phyloP scores from a whole-genome alignment of 2,888 invertebrate genomes.

The Diarsia rubi region DNA sequence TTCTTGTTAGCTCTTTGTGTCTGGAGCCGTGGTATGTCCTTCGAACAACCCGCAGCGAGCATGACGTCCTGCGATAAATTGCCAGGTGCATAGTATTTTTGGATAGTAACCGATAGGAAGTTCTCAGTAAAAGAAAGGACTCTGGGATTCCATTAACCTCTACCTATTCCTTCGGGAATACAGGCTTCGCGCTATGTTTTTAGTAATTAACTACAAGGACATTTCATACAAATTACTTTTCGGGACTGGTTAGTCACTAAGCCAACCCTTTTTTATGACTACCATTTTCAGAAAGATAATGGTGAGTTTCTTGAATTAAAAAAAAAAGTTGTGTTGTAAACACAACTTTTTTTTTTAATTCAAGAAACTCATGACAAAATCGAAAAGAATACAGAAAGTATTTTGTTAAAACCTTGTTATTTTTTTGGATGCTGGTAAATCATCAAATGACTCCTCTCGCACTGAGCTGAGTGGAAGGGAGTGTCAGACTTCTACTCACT shows the following conservation, averaged over 20 bases:
- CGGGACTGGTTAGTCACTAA: not conserved
- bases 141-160: not conserved
- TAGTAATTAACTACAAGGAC: conserved; percentile 1
- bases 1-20: no score
- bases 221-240: conserved; percentile 12
- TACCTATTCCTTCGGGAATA: not conserved
- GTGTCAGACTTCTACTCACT: no score
- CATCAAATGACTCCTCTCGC: no score
- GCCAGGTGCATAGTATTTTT: not conserved
- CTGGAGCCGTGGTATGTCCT: no score
- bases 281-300: not conserved
- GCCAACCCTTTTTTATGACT: not conserved
- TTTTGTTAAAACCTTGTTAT: not conserved
- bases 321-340: not conserved
- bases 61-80: not conserved
- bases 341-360: no score
- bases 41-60: no score
- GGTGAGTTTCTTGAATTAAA: not conserved
- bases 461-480: no score
- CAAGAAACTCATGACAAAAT: no score
- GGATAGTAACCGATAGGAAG: not conserved
- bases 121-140: not conserved
- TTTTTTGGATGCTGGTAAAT: no score
- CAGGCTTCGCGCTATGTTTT: not conserved
- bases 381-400: not conserved